Conservation (phyloP, 1,140 invertebrate genomes). For the Papilio machaon region DNA sequence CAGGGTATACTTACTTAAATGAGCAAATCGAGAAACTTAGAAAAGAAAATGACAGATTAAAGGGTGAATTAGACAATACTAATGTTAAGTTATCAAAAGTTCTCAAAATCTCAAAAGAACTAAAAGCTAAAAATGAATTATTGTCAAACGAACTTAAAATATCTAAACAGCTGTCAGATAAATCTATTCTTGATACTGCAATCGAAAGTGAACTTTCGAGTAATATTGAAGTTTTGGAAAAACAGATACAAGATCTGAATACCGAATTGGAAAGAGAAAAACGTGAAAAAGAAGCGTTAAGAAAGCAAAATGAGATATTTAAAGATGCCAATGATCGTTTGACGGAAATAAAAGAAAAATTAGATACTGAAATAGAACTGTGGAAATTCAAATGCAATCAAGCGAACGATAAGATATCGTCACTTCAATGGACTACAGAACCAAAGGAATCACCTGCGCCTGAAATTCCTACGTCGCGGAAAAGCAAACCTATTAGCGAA, state of each 20-base stretch:
- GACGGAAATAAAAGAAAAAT: constrained; percentile 90
- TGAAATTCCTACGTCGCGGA: constrained; percentile 34
- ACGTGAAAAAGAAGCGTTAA: constrained; percentile 85
- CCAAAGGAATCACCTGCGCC: constrained; percentile 50
- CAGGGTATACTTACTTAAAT: constrained; percentile 64
- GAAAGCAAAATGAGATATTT: constrained; percentile 88
- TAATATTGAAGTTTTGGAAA: constrained; percentile 86
- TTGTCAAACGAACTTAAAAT: constrained; percentile 83
- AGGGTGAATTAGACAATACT: constrained; percentile 83
- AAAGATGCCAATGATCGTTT: constrained; percentile 89
- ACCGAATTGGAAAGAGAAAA: constrained; percentile 83
- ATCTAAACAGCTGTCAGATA: constrained; percentile 79
- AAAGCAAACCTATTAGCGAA: constrained; percentile 71
- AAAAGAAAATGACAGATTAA: constrained; percentile 66
- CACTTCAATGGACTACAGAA: constrained; percentile 83
- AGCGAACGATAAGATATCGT: constrained; percentile 83
- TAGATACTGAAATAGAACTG: constrained; percentile 87
- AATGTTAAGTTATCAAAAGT: constrained; percentile 87
- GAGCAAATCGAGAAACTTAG: constrained; percentile 62
- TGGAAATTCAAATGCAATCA: constrained; percentile 87
- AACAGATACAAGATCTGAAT: constrained; percentile 83
- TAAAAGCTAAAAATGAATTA: constrained; percentile 85
- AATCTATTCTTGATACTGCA: constrained; percentile 86
- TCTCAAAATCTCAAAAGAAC: constrained; percentile 89
- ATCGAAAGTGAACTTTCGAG: constrained; percentile 89